phyloP scores from a whole-genome alignment of 2,888 invertebrate species.

The Eristalinus aeneus region DNA sequence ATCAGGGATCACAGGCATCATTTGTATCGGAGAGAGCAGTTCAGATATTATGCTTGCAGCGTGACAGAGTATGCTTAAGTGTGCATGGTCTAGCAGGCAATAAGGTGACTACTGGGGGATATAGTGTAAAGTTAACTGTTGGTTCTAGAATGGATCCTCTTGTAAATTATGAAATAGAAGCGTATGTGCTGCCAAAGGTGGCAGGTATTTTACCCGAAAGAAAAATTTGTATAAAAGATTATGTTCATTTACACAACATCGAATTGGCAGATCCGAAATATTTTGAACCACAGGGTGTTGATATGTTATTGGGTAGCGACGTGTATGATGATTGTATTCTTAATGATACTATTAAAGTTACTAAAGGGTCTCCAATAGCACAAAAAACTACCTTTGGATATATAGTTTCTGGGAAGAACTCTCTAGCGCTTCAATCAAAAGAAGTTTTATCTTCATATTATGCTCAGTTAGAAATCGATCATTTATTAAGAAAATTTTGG shows the following conservation, averaged over 20 bases:
- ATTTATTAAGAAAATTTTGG: too few species aligned
- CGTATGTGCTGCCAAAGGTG: constrained; percentile 19
- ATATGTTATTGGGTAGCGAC: background rate
- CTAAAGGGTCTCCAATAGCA: too few species aligned
- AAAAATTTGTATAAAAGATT: background rate
- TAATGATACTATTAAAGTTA: too few species aligned
- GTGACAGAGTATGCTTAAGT: background rate
- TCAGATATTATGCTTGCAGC: constrained; percentile 15
- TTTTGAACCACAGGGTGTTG: constrained; percentile 32
- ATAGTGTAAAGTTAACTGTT: background rate
- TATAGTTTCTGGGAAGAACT: constrained; percentile 30
- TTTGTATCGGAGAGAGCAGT: constrained; percentile 11
- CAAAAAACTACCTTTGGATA: constrained; percentile 28
- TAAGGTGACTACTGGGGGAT: background rate
- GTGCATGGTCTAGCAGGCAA: constrained; percentile 2
- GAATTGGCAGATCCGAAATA: constrained; percentile 29
- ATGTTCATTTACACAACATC: background rate
- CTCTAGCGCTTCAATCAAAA: background rate
- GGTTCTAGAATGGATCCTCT: background rate
- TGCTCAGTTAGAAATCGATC: constrained; percentile 12
- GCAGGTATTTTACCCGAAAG: constrained; percentile 12
- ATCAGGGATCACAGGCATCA: constrained; percentile 30
- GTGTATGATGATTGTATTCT: constrained; percentile 15
- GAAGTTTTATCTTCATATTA: constrained; percentile 4
- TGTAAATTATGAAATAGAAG: background rate